Percentiles rank a stretch among this genome's conserved stretches.
phyloP scores from a whole-genome alignment of 2,888 invertebrate species.

The Hirtodrosophila trivittata region DNA sequence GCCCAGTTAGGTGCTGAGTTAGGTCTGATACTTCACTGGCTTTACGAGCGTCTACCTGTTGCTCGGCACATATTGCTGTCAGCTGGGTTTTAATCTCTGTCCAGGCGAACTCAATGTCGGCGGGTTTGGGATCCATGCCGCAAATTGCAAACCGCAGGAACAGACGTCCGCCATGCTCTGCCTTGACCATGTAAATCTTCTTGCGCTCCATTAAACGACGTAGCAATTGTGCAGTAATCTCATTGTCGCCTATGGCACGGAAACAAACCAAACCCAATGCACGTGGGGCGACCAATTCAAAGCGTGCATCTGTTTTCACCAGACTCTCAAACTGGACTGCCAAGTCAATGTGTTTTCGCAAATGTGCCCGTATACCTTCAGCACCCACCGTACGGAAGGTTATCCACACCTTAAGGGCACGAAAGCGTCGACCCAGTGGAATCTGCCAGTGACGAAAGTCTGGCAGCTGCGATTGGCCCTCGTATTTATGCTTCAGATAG shows the following conservation, averaged over 20 bases:
- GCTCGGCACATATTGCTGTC: slow-evolving; percentile 77
- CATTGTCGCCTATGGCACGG: slow-evolving; percentile 90
- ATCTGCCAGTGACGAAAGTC: slow-evolving; percentile 92
- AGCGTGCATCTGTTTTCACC: slow-evolving; percentile 89
- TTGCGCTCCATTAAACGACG: slow-evolving; percentile 90
- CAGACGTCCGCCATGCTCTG: slow-evolving; percentile 87
- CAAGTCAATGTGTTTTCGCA: slow-evolving; percentile 89
- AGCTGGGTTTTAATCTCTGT: slow-evolving; percentile 87
- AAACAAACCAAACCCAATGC: slow-evolving; percentile 95
- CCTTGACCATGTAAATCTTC: slow-evolving; percentile 92
- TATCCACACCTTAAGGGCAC: slow-evolving; percentile 97
- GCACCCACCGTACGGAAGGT: slow-evolving; percentile 93
- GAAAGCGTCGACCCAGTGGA: slow-evolving; percentile 92
- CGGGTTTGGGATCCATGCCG: slow-evolving; percentile 88
- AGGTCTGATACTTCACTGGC: slow-evolving; percentile 54
- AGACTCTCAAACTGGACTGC: slow-evolving; percentile 91
- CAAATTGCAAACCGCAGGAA: slow-evolving; percentile 93
- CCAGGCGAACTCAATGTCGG: slow-evolving; percentile 90
- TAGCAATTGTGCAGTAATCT: slow-evolving; percentile 88
- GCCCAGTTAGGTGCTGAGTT: slow-evolving; percentile 61
- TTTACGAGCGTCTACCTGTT: slow-evolving; percentile 34
- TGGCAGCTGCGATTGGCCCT: slow-evolving; percentile 86
- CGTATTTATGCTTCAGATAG: slow-evolving; percentile 91
- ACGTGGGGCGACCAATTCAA: slow-evolving; percentile 90
- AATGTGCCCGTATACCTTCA: slow-evolving; percentile 90